A percentile compares a stretch with the other conserved stretches of the same genome.
These are phyloP conservation scores for Phrixothrix hirtus DNA, from an alignment of 2,888 invertebrate species.

Conservation along the genomic window DNA sequence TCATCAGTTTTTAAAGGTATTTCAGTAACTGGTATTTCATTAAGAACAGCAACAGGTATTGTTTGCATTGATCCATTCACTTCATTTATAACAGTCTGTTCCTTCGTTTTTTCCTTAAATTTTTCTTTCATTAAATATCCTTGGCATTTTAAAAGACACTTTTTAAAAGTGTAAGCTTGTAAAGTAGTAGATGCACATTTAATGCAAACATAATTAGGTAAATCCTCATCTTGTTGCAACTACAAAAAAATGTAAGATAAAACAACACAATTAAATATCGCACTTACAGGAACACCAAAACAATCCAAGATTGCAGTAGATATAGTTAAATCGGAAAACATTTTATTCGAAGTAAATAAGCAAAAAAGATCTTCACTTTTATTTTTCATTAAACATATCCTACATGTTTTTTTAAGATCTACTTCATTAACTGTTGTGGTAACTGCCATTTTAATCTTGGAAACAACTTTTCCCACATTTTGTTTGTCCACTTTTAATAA, in stretches of 20 bases:
- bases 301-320: conserved; percentile 9
- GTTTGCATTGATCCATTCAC: not conserved
- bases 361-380: conserved; percentile 6
- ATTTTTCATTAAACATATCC: conserved; percentile 10
- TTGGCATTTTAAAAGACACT: conserved; percentile 8
- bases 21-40: not conserved
- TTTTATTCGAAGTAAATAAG: conserved; percentile 10
- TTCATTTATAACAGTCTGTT: not conserved
- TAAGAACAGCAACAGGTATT: not conserved
- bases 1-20: not conserved
- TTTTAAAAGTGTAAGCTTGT: conserved; percentile 11
- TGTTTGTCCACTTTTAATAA: conserved; percentile 6
- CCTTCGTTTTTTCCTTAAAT: not conserved
- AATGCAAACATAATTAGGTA: conserved; percentile 10
- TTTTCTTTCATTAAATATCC: not conserved
- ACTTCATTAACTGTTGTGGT: conserved; percentile 3
- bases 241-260: not conserved
- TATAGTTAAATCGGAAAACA: conserved; percentile 6
- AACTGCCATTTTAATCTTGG: conserved; percentile 8
- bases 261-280: not conserved
- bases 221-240: conserved; percentile 4
- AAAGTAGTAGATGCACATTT: conserved; percentile 12
- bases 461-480: conserved; percentile 9
- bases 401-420: conserved; percentile 8
- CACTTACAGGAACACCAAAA: conserved; percentile 10